phyloP scores from a whole-genome alignment of 2,797 vertebrate genomes.

The Enteromius afrohamiltoni region DNA sequence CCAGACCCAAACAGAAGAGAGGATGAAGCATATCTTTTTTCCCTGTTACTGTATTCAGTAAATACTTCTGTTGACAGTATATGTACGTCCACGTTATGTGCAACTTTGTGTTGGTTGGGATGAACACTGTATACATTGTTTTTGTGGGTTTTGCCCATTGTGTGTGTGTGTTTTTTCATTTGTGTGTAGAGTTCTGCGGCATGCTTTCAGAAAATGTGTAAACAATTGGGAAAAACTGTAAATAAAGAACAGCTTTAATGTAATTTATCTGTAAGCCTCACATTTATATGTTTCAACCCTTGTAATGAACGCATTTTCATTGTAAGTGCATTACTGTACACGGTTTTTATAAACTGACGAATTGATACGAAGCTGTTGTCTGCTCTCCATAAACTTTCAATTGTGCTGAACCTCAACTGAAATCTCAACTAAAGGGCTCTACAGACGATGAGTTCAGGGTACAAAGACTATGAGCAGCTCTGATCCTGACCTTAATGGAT shows the following conservation, averaged over 20 bases:
- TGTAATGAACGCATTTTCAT: background rate
- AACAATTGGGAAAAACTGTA: too few species aligned
- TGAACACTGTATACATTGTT: too few species aligned
- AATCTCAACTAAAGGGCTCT: slow-evolving; percentile 29
- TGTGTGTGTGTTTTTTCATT: too few species aligned
- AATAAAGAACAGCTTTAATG: background rate
- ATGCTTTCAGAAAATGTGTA: too few species aligned
- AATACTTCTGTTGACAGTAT: too few species aligned
- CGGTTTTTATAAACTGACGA: background rate
- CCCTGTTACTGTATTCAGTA: too few species aligned
- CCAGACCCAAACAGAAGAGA: too few species aligned
- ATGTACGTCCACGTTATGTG: too few species aligned
- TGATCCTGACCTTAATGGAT: slow-evolving; percentile 36
- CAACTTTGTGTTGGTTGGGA: too few species aligned
- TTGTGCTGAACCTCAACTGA: background rate
- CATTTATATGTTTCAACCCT: background rate
- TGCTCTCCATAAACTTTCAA: background rate
- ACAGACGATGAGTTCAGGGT: slow-evolving; percentile 39
- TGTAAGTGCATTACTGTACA: slow-evolving; percentile 19
- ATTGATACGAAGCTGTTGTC: background rate
- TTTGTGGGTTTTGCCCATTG: too few species aligned
- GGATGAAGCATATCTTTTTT: too few species aligned
- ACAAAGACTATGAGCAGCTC: slow-evolving; percentile 42
- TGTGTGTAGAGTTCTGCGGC: too few species aligned
- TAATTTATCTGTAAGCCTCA: background rate